Conservation (phyloP, 2,113 vertebrate species). For the Xenopus borealis region DNA sequence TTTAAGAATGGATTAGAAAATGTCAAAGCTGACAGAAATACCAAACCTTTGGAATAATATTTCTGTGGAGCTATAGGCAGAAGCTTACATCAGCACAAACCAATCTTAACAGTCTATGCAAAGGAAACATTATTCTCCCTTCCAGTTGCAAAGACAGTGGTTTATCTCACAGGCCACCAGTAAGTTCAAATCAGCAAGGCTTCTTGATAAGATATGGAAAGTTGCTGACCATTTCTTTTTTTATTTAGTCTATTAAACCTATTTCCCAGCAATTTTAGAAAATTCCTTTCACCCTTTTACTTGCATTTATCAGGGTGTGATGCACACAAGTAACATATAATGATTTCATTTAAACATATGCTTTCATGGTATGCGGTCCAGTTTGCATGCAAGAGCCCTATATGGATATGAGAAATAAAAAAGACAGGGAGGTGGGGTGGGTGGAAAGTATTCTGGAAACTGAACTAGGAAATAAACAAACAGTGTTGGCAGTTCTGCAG, state of each 20-base stretch:
- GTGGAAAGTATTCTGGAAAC: no score
- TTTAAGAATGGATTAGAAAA: slow-evolving; percentile 21
- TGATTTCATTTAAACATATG: no score
- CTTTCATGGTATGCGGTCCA: no score
- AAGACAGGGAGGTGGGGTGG: no score
- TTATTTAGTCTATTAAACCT: not conserved
- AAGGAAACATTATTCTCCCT: slow-evolving; percentile 6
- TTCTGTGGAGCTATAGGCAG: not conserved
- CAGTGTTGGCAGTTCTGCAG: not conserved
- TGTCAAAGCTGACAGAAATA: not conserved
- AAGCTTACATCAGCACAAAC: slow-evolving; percentile 28
- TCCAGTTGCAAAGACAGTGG: slow-evolving; percentile 18
- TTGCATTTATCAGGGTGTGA: no score
- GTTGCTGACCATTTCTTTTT: not conserved
- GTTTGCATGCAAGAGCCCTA: no score
- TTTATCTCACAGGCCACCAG: slow-evolving; percentile 20
- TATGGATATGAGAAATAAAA: no score
- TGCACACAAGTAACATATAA: no score
- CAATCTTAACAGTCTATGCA: not conserved
- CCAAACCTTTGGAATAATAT: not conserved
- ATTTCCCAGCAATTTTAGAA: no score
- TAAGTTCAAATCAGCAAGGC: not conserved
- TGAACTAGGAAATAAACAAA: no score
- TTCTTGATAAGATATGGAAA: slow-evolving; percentile 5
- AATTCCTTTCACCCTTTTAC: no score